Evolutionary conservation across 2,797 vertebrate genomes (phyloP), one percentile per base, ranked within the genome.

Genomic region (Pipistrellus kuhlii): DNA sequence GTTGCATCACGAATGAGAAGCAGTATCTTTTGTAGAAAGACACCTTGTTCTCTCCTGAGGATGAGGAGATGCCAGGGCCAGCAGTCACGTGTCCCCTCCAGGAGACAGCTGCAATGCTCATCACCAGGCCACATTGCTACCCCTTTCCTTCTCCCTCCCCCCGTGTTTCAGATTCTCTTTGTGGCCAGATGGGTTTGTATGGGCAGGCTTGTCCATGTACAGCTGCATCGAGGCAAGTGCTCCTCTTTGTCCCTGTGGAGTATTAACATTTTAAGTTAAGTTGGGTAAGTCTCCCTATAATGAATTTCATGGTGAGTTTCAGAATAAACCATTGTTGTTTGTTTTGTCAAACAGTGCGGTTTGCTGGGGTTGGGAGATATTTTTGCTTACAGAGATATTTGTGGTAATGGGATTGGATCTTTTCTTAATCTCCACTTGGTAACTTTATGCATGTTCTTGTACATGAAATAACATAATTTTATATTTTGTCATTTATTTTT

Each of bases 181-280:
- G 96, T 96, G 96, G 94, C 96, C 97, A 97, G 96, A 97, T 97
- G 96, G 97, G 97, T 97, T 97, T 97, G 96, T 96, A 97, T 97
- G 97, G 96, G 97, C 96, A 97, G 72, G 20, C 88, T 96, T 97
- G 97, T 97, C 97, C 97, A 97, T 97, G 96, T 97, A 96, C 97
- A 96, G 97, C 96, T 97, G 95, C 94, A 92, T 96, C 96, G 97
- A 97, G 96, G 97, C 95, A 38, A 96, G 96, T 94, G 14, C 51
- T 68, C 8, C 81, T 71, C 38, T 85, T 88, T 87, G 75, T 86
- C 68, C 93, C 41, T 35, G 51, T 95, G 59, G 46, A 88, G 71
- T 10, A 46, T 55, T 59, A 86, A 77, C 12, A 32, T 93, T 93
- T 93, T 35, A 82, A 62, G 27, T 27, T 62, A 13, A 5, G 5